Base-by-base conservation (phyloP, 2,888 invertebrate species). In the Drosophila nigricruria region DNA sequence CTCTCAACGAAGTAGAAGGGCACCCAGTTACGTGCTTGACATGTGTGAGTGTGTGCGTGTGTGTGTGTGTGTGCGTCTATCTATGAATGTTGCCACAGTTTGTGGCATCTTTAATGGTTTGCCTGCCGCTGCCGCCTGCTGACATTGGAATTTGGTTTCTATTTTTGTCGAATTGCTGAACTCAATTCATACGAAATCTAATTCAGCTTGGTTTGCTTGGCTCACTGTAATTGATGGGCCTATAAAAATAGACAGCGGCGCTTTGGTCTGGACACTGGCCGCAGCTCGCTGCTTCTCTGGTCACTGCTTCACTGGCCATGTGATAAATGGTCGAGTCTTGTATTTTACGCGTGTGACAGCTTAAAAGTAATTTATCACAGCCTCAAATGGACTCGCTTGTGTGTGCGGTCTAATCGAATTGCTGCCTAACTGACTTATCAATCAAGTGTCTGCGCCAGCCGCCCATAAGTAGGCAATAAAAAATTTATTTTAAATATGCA, bases 311-410 rank as follows among this genome's bases (percentile, higher is more conserved):
- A 60, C 40, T 70, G 79, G n/a, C 45, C 56, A 20, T 60, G 57
- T 90, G 84, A 85, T 89, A 80, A 90, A 85, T 85, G 86, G 57
- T 52, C 38, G 40, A 56, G 65, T 36, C 42, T 64, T 50, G 59
- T 70, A 38, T 58, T 71, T 72, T 56, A 54, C 49, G 59, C 58
- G 62, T 88, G 89, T 77, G 90, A 88, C 84, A 90, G 89, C 81
- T 74, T 65, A 67, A 90, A 82, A 90, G 78, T 78, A 77, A 85
- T 85, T 86, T 86, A 90, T 85, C 90, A 88, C 73, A 54, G 38
- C 60, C 60, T 52, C 45, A 38, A 64, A 25, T 73, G 53, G 59
- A 25, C 54, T 52, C 18, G 27, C 18, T 42, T 57, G 14, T 38
- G 36, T 40, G 6, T 58, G 69, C 32, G 47, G 62, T n/a, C 71